Evolutionary conservation across 1,140 invertebrate genomes (phyloP).

Genomic region (Lucilia cuprina): DNA sequence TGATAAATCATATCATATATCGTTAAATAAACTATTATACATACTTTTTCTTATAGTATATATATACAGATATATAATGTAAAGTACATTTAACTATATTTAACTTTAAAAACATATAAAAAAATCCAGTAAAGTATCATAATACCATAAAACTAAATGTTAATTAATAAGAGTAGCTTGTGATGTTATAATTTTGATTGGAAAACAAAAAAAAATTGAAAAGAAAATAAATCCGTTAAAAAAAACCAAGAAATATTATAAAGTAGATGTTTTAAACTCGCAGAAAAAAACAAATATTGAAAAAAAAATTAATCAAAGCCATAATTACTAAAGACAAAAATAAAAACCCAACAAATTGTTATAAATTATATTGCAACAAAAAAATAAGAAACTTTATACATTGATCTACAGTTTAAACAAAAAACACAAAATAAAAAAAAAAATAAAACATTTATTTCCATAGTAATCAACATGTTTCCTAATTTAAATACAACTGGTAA

Average conservation of each 20-base stretch:
- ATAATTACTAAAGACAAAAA: neutral
- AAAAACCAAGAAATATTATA: neutral
- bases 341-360: neutral
- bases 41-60: neutral
- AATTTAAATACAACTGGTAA: constrained; percentile 30
- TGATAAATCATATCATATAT: constrained; percentile 11
- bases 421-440: neutral
- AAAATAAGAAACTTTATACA: neutral
- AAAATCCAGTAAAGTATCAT: neutral
- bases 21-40: neutral
- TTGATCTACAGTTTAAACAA: neutral
- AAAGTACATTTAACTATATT: neutral
- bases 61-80: neutral
- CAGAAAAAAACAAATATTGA: neutral
- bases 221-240: neutral
- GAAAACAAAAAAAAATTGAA: neutral
- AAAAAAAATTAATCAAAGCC: neutral
- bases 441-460: neutral
- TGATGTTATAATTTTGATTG: constrained; percentile 7
- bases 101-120: neutral
- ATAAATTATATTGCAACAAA: neutral
- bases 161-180: constrained; percentile 15
- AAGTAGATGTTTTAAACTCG: neutral
- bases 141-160: neutral
- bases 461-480: constrained; percentile 29